Base-by-base conservation (phyloP, 2,113 vertebrate species). In the Rhinolophus sinicus region DNA sequence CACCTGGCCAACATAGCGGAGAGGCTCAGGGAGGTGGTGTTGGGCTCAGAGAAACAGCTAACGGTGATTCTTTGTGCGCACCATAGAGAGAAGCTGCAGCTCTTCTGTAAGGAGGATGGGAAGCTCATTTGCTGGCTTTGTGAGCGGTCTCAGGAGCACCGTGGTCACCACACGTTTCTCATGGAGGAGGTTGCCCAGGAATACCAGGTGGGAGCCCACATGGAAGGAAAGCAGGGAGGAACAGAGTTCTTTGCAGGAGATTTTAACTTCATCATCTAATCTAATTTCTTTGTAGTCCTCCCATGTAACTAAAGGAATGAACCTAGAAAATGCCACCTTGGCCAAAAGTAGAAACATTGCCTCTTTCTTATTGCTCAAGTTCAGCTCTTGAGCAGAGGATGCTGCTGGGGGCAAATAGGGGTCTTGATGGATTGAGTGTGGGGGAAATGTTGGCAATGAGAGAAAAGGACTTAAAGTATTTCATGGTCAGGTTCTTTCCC, bases 31-130 rank as follows among this genome's bases (percentile, higher is more conserved):
- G 97, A 98, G 86, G 98, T 98, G 21, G 94, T 95, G 15, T 6
- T 84, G 93, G 77, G 73, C 44, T 84, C 84, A 0, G 88, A 73
- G 33, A 81, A 47, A 47, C 87, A 77, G 38, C 35, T 50, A 19
- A 38, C 78, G 18, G 72, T 33, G 94, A 96, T 8, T 35, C 80
- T 97, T 91, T 99, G 99, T 89, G 97, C 97, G 13, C 95, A 98
- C 54, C 99, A 99, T 11, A 98, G 99, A 87, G 99, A 99, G 98
- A 99, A 98, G 67, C 98, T 99, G 56, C 99, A 99, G 97, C 98
- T 99, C 0, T 99, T 99, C 98, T 99, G 99, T 64, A 98, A 99
- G 94, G 99, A 99, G 64, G 98, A 99, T 77, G 99, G 99, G 96
- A 97, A 98, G 70, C 97, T 99, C 4, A 99, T 99, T 85, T 99